phyloP scores from a whole-genome alignment of 2,797 vertebrate species.

The Hafferia zeledoni region DNA sequence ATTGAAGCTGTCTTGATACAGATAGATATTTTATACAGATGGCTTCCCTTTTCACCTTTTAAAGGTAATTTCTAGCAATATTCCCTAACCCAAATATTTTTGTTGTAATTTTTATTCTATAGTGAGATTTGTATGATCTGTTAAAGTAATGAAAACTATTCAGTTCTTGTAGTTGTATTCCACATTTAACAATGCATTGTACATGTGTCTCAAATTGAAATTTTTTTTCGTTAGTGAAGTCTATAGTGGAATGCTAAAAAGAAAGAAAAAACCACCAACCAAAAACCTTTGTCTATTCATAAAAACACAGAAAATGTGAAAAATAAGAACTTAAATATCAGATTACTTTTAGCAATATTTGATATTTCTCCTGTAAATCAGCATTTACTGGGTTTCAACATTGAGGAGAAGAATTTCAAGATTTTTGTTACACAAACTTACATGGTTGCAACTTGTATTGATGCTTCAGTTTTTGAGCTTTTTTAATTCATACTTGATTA shows the following conservation, averaged over 20 bases:
- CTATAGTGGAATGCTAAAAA: not conserved
- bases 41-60: not conserved
- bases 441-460: slow-evolving; percentile 3
- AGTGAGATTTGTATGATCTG: not conserved
- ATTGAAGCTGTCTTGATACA: not conserved
- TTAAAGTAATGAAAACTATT: not conserved
- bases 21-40: not conserved
- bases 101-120: not conserved
- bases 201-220: not conserved
- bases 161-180: not conserved
- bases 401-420: not conserved
- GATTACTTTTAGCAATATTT: not conserved
- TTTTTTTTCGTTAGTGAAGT: not conserved
- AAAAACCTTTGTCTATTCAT: not conserved
- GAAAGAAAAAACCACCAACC: not conserved
- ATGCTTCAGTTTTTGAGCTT: slow-evolving; percentile 48
- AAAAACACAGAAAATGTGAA: not conserved
- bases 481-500: slow-evolving; percentile 14
- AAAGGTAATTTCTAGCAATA: not conserved
- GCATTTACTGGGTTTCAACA: not conserved
- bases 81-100: not conserved
- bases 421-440: slow-evolving; percentile 12
- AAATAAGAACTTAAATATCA: not conserved
- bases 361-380: slow-evolving; percentile 20
- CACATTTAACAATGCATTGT: slow-evolving; percentile 3